Evolutionary conservation across 1,140 invertebrate genomes (phyloP).

Genomic region (Cyphomyrmex costatus): DNA sequence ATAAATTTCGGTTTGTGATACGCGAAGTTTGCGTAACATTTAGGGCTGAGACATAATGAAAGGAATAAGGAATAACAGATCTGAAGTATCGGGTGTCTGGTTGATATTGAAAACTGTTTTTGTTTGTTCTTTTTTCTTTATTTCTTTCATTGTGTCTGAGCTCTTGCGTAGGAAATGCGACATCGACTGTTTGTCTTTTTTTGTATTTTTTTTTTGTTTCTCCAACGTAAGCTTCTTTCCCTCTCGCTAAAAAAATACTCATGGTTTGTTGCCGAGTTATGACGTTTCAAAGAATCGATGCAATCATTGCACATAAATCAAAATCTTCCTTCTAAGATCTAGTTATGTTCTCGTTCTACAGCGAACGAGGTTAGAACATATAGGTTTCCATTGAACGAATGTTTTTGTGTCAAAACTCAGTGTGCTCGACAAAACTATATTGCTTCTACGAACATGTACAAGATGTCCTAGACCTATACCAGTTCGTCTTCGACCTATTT

Average conservation of each 20-base stretch:
- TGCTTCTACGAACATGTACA: neutral
- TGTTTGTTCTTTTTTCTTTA: too few species aligned
- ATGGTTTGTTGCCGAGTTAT: slow-evolving; percentile 39
- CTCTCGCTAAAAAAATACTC: slow-evolving; percentile 10
- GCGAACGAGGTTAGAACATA: slow-evolving; percentile 30
- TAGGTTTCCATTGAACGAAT: slow-evolving; percentile 49
- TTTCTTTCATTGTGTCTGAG: too few species aligned
- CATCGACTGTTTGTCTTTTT: neutral
- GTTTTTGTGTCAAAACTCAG: slow-evolving; percentile 37
- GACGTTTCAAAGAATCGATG: slow-evolving; percentile 27
- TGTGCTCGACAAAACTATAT: slow-evolving; percentile 10
- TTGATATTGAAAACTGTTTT: too few species aligned
- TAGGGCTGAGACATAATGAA: too few species aligned
- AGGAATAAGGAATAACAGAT: too few species aligned
- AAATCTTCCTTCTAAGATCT: slow-evolving; percentile 46
- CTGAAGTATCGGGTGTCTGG: too few species aligned
- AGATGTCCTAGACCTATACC: slow-evolving; percentile 15
- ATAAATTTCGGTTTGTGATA: neutral
- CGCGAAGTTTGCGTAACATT: neutral
- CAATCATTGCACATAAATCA: slow-evolving; percentile 44
- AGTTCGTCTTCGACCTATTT: slow-evolving; percentile 13
- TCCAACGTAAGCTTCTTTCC: neutral
- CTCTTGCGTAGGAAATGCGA: neutral
- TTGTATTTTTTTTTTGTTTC: slow-evolving; percentile 6
- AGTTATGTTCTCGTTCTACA: slow-evolving; percentile 36